Base-by-base conservation (phyloP, 2,113 vertebrate genomes). In the Pluvialis apricaria region DNA sequence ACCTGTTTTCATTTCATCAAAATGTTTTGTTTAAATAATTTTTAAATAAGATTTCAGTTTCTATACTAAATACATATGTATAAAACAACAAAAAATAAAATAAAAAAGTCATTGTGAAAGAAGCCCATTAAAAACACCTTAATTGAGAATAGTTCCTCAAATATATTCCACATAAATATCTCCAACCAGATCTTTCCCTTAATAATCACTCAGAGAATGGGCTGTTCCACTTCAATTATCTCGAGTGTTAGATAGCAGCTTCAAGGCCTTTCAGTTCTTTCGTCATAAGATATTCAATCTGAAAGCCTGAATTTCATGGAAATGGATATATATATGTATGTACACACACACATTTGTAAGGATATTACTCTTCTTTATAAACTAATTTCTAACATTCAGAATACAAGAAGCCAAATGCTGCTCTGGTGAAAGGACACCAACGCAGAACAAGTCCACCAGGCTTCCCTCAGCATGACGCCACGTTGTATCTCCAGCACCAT, bases 401-500 rank as follows among this genome's bases (percentile, higher is more conserved):
- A 47, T 16, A 6, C 16, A 60, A 34, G 17, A 18, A 77, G 14
- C 2, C 17, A 49, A 70, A 66, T 29, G 26, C 20, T 51, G 44
- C 24, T 60, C 34, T 38, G 10, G 3, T n/a, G n/a, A 71, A 85
- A 66, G 28, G 31, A 31, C 38, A 70, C 2, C 2, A 11, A 58
- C 6, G 5, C 38, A 51, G 22, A 87, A 29, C 5, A 69, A 31
- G 26, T 75, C 15, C 25, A 25, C 4, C 5, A 18, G 44, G 5
- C 34, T 80, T 44, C 47, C 7, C 11, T 65, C 20, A 44, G 13
- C 13, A 3, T 3, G 10, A 38, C 26, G n/a, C n/a, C n/a, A 26
- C 0, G 2, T 5, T 32, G 1, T n/a, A 11, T 9, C 29, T 66
- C 69, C 16, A 61, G 51, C 13, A 5, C 5, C 18, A 13, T 40